These are phyloP conservation scores for Achroia grisella DNA, from an alignment of 1,140 invertebrate species.

Conservation along the genomic window DNA sequence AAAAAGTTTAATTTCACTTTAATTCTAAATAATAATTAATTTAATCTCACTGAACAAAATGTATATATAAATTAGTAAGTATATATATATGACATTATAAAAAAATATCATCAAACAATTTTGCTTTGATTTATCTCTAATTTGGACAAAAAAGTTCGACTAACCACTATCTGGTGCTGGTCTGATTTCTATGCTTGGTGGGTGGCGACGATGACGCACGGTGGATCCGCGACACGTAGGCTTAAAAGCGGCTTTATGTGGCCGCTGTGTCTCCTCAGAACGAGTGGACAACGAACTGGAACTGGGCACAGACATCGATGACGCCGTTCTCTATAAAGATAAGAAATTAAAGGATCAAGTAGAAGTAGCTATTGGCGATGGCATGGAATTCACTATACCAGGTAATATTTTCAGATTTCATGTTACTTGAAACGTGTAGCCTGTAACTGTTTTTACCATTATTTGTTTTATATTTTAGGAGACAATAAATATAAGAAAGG, in stretches of 20 bases:
- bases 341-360: constrained; percentile 92
- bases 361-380: constrained; percentile 92
- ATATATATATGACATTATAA: too few relatives aligned
- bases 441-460: neutral
- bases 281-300: constrained; percentile 77
- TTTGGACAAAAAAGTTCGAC: too few relatives aligned
- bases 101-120: too few relatives aligned
- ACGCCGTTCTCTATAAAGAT: constrained; percentile 88
- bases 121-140: too few relatives aligned
- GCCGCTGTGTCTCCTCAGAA: constrained; percentile 79
- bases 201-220: constrained; percentile 40
- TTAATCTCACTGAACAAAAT: too few relatives aligned
- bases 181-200: constrained; percentile 71
- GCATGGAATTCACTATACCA: constrained; percentile 93
- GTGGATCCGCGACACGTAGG: constrained; percentile 54
- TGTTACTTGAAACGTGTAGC: neutral
- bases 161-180: constrained; percentile 15
- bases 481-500: constrained; percentile 84
- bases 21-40: too few relatives aligned
- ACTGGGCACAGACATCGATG: constrained; percentile 82
- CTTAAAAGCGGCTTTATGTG: constrained; percentile 73
- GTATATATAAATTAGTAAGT: too few relatives aligned
- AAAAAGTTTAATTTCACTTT: too few relatives aligned
- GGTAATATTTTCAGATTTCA: constrained; percentile 67
- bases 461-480: constrained; percentile 66